Conservation (phyloP, 2,888 invertebrate genomes). For the Morpho deidamia region DNA sequence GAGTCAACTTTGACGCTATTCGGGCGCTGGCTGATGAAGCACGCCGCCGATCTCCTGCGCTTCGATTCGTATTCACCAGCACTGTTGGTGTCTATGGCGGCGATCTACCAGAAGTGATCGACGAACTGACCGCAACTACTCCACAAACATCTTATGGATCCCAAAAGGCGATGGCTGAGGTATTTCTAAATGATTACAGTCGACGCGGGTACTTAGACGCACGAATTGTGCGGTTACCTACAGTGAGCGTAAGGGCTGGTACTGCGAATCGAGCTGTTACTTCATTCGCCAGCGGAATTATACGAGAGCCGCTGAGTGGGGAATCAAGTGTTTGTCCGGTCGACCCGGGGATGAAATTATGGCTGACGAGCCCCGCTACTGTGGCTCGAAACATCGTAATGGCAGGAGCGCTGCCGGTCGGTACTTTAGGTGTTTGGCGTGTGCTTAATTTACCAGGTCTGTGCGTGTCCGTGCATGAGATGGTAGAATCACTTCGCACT, state of each 20-base stretch:
- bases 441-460: slow-evolving; percentile 55
- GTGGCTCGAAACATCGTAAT: slow-evolving; percentile 50
- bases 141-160: slow-evolving; percentile 62
- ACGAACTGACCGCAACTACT: slow-evolving; percentile 46
- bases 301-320: slow-evolving; percentile 57
- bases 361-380: slow-evolving; percentile 50
- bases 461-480: slow-evolving; percentile 42
- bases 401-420: slow-evolving; percentile 39
- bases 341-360: slow-evolving; percentile 40
- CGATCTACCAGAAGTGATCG: slow-evolving; percentile 38
- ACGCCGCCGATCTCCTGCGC: slow-evolving; percentile 34
- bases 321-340: slow-evolving; percentile 45
- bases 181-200: slow-evolving; percentile 56
- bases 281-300: slow-evolving; percentile 62
- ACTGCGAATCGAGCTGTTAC: slow-evolving; percentile 58
- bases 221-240: slow-evolving; percentile 52
- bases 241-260: slow-evolving; percentile 59
- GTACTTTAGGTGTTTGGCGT: slow-evolving; percentile 42
- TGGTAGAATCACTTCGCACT: slow-evolving; percentile 44
- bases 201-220: slow-evolving; percentile 58
- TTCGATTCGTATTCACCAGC: slow-evolving; percentile 54
- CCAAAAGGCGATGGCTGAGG: slow-evolving; percentile 59
- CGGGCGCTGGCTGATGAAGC: slow-evolving; percentile 50
- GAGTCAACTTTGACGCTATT: slow-evolving; percentile 59
- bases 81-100: slow-evolving; percentile 57